A percentile compares a stretch with the other conserved stretches of the same genome.
These are phyloP conservation scores for Prochilodus magdalenae DNA, from an alignment of 2,113 vertebrate genomes.

Conservation along the genomic window DNA sequence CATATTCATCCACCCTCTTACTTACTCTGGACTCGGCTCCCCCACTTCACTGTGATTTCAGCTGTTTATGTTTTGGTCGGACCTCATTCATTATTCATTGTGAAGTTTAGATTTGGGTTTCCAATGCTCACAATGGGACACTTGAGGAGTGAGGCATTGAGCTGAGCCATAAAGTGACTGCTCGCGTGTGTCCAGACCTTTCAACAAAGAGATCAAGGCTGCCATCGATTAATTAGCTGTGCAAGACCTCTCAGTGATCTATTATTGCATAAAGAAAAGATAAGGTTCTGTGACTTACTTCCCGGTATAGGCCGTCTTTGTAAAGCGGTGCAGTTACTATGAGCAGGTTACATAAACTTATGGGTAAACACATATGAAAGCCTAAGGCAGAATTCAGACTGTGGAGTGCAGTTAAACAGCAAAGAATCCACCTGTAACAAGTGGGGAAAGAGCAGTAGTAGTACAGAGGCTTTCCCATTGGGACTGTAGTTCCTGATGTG, in stretches of 20 bases:
- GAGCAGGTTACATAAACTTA: too few relatives aligned
- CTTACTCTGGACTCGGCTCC: not conserved
- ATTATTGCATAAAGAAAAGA: conserved; percentile 2
- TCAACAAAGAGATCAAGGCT: conserved; percentile 32
- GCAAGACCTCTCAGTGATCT: conserved; percentile 14
- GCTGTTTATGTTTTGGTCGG: conserved; percentile 25
- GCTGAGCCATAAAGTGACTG: conserved; percentile 32
- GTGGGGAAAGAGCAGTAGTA: too few relatives aligned
- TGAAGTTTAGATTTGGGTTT: conserved; percentile 24
- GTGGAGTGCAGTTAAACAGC: too few relatives aligned
- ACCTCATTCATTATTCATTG: conserved; percentile 31
- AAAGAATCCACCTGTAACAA: too few relatives aligned
- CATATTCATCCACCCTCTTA: conserved; percentile 9
- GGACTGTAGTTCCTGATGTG: too few relatives aligned
- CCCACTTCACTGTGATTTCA: conserved; percentile 20
- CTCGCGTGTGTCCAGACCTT: conserved; percentile 39
- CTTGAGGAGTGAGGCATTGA: conserved; percentile 24
- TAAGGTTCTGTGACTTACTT: not conserved
- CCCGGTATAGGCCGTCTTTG: not conserved
- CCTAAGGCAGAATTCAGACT: too few relatives aligned
- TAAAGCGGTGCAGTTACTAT: not conserved
- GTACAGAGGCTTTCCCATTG: too few relatives aligned
- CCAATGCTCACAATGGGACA: conserved; percentile 34
- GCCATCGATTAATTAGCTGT: conserved; percentile 36
- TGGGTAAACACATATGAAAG: too few relatives aligned